These are phyloP conservation scores for Coregonus ussuriensis DNA, from an alignment of 2,797 vertebrate species.

Conservation along the genomic window DNA sequence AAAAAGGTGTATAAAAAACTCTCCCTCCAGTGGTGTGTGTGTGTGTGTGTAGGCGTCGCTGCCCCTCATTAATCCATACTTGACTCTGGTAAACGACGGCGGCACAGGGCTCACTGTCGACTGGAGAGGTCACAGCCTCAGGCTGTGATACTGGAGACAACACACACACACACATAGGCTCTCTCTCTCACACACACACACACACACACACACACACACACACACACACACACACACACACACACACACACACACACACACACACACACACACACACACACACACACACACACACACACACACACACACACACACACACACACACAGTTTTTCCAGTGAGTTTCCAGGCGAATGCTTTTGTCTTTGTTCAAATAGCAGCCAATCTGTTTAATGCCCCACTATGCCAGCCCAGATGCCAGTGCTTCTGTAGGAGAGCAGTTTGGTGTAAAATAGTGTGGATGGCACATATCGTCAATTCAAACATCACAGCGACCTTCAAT, in stretches of 20 bases:
- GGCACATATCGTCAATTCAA: too few relatives aligned
- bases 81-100: constrained; percentile 71
- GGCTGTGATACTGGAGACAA: constrained; percentile 40
- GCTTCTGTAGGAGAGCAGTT: too few relatives aligned
- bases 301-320: too few relatives aligned
- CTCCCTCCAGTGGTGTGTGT: constrained; percentile 49
- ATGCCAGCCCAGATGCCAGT: not conserved
- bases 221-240: not conserved
- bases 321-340: not conserved
- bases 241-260: not conserved
- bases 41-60: constrained; percentile 46
- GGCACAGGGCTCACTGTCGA: constrained; percentile 67
- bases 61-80: constrained; percentile 67
- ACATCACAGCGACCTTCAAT: not conserved
- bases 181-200: constrained; percentile 15
- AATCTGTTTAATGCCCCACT: not conserved
- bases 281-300: not conserved
- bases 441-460: too few relatives aligned
- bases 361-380: not conserved
- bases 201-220: not conserved
- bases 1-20: constrained; percentile 53
- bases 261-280: not conserved
- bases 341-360: not conserved
- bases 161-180: constrained; percentile 18
- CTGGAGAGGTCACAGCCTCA: constrained; percentile 66